Evolutionary conservation across 2,113 vertebrate species (phyloP).

Genomic region (Cyrtonyx montezumae): DNA sequence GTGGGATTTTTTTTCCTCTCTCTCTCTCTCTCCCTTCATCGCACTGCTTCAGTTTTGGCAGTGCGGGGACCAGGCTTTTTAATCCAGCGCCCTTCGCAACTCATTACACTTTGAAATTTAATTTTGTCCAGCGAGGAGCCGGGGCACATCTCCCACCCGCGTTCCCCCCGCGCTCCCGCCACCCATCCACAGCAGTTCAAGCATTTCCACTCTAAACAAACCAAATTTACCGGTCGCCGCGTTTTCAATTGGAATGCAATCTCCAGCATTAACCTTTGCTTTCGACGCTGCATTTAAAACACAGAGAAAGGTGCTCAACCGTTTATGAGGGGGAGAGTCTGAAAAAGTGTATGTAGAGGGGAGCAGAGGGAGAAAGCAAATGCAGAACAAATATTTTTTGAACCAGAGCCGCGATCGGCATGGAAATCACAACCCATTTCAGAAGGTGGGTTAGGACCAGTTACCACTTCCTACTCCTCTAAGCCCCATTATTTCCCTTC

Average conservation of each 20-base stretch:
- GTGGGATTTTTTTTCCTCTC: slow-evolving; percentile 38
- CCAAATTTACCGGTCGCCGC: slow-evolving; percentile 45
- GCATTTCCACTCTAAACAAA: slow-evolving; percentile 71
- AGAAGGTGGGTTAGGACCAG: neutral
- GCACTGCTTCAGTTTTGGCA: neutral
- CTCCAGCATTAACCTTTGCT: slow-evolving; percentile 83
- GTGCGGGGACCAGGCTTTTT: slow-evolving; percentile 26
- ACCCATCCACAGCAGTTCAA: slow-evolving; percentile 79
- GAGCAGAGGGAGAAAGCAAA: neutral
- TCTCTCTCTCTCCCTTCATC: neutral
- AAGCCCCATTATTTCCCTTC: neutral
- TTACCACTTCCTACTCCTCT: neutral
- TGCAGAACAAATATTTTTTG: neutral
- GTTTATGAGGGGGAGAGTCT: neutral
- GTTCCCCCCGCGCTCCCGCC: slow-evolving; percentile 66
- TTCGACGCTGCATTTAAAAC: slow-evolving; percentile 58
- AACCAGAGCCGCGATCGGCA: neutral
- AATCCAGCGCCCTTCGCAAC: slow-evolving; percentile 71
- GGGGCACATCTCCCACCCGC: slow-evolving; percentile 21
- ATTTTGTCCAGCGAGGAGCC: slow-evolving; percentile 77
- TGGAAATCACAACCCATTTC: neutral
- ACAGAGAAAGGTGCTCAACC: slow-evolving; percentile 38
- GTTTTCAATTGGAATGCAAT: slow-evolving; percentile 82
- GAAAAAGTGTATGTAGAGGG: neutral
- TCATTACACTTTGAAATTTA: slow-evolving; percentile 90